Evolutionary conservation across 2,888 invertebrate genomes (phyloP).

Genomic region (Arrhopalites spinosus): DNA sequence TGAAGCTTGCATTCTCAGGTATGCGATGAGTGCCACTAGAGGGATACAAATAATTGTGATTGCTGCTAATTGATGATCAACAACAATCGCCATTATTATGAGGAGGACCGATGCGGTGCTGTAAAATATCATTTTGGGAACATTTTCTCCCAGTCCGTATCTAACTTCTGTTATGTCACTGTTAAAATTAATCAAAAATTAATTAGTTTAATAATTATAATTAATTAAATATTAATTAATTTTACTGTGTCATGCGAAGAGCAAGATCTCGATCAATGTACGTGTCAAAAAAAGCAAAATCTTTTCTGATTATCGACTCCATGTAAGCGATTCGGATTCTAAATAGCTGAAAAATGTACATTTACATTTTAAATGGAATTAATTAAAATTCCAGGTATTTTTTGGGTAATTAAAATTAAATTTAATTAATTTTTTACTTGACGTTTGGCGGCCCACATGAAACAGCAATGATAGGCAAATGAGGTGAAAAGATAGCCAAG

Average conservation of each 20-base stretch:
- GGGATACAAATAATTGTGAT: conserved; percentile 33
- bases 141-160: conserved; percentile 44
- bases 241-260: conserved; percentile 40
- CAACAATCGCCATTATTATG: conserved; percentile 9
- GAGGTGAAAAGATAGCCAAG: background rate
- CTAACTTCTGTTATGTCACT: conserved; percentile 40
- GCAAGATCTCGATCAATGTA: conserved; percentile 42
- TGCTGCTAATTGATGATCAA: conserved; percentile 16
- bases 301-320: conserved; percentile 43
- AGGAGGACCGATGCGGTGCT: conserved; percentile 19
- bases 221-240: background rate
- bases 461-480: conserved; percentile 1
- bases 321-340: conserved; percentile 37
- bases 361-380: background rate
- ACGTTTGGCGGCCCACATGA: conserved; percentile 8
- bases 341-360: too few relatives aligned
- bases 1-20: conserved; percentile 33
- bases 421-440: conserved; percentile 8
- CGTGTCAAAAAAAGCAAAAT: conserved; percentile 47
- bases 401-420: background rate
- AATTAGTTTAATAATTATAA: background rate
- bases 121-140: conserved; percentile 34
- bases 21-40: conserved; percentile 12
- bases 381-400: background rate
- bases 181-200: background rate